These are phyloP conservation scores for Horisme vitalbata DNA, from an alignment of 2,888 invertebrate genomes.

Conservation along the genomic window DNA sequence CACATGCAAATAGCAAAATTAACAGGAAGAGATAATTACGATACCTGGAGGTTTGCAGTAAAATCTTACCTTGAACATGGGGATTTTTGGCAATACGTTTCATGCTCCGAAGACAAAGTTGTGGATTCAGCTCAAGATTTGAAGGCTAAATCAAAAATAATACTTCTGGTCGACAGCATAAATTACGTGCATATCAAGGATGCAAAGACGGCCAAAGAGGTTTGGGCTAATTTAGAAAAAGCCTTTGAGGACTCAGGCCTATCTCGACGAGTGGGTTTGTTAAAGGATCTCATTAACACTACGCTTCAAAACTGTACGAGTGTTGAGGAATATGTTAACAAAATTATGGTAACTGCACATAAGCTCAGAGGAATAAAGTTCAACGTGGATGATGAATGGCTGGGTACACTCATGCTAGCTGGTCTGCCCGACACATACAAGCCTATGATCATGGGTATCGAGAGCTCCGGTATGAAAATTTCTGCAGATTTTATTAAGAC, in stretches of 20 bases:
- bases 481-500: constrained; percentile 4
- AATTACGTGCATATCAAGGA: constrained; percentile 11
- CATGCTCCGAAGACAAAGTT: not conserved
- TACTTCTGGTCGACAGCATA: not conserved
- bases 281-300: constrained; percentile 23
- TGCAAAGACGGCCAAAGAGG: not conserved
- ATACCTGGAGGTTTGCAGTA: constrained; percentile 17
- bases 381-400: constrained; percentile 28
- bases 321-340: constrained; percentile 25
- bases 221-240: constrained; percentile 5
- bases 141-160: not conserved
- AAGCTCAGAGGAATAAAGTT: constrained; percentile 23
- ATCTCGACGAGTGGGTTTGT: constrained; percentile 19
- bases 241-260: constrained; percentile 20
- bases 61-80: constrained; percentile 17
- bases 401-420: constrained; percentile 26
- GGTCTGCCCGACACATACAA: constrained; percentile 23
- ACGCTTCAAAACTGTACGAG: not conserved
- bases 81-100: constrained; percentile 8
- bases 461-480: constrained; percentile 17
- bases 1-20: not conserved
- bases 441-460: constrained; percentile 29
- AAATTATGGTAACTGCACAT: constrained; percentile 21
- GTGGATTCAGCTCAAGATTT: not conserved
- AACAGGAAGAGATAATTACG: constrained; percentile 11